Base-by-base conservation (phyloP, 2,888 invertebrate genomes). In the Dynastes tityus region DNA sequence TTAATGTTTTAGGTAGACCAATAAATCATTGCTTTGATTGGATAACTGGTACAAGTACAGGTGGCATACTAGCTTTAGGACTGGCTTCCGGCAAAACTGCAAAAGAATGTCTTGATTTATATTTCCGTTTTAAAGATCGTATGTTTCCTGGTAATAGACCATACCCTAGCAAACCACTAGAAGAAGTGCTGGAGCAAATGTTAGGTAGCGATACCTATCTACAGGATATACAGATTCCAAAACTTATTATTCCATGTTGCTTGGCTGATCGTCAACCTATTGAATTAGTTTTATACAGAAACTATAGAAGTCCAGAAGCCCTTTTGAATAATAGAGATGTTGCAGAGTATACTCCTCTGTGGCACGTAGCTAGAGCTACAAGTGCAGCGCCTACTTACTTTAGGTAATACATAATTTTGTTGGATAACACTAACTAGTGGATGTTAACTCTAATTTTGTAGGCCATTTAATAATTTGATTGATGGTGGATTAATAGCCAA, bases 321-420 rank as follows among this genome's bases (percentile, higher is more conserved):
- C 91, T 96, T 78, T 88, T 97, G 8, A 91, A 92, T 58, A 90
- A 93, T 22, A 91, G 82, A 58, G 86, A 86, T 0, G 87, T 89
- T 5, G 93, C 93, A 0, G 89, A 91, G 82, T 92, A 94, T 37
- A 95, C 96, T 88, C 90, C 94, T 13, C 91, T 98, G 40, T 99
- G 99, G 99, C 94, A 96, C 85, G 98, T 97, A 0, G 98, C 98
- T 0, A 90, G 99, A 29, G 96, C 98, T 1, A 96, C 97, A 0
- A 98, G 99, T 0, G 99, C 99, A 0, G 99, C 99, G 16, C 99
- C 99, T 0, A 97, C 98, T 0, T 99, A 98, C 89, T 99, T 99
- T 89, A 91, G 94, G 88, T 93, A 90, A 68, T 51, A 13, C 13
- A 3, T 13, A 0, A 45, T 45, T 45, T 45, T 45, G 45, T 45